phyloP scores from a whole-genome alignment of 2,113 vertebrate genomes.

The Corythornis vintsioides region DNA sequence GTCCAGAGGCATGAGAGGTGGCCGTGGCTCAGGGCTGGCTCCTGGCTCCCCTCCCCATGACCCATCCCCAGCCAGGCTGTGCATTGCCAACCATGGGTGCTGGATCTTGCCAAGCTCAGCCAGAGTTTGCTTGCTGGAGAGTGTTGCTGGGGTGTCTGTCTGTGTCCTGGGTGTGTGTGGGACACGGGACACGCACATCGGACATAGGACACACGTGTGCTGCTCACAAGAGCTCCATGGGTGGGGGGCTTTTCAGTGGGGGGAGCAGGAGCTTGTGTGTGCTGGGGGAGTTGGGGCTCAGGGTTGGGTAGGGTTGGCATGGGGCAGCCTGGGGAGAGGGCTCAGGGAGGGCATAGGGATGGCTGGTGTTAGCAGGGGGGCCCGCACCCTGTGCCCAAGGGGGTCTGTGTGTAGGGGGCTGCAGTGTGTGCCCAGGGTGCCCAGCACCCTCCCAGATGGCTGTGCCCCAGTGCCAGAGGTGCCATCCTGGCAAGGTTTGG shows the following conservation, averaged over 20 bases:
- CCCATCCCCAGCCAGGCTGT: not conserved
- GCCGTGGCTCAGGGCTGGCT: not conserved
- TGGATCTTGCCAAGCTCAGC: not conserved
- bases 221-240: not conserved
- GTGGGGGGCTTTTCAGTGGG: not conserved
- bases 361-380: not conserved
- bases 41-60: accelerated
- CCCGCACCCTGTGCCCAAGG: accelerated
- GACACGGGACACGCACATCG: not conserved
- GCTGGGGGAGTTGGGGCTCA: accelerated
- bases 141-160: not conserved
- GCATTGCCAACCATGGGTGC: not conserved
- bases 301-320: no score
- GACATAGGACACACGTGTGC: not conserved
- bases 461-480: not conserved
- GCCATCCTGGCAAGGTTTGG: not conserved
- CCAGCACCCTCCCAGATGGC: accelerated
- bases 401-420: not conserved
- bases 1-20: not conserved
- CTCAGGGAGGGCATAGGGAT: accelerated
- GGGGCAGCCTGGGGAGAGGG: not conserved
- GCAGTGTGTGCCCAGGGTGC: not conserved
- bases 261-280: not conserved
- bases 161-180: not conserved
- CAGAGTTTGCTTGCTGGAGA: accelerated